Evolutionary conservation across 2,797 vertebrate genomes (phyloP).

Genomic region (Dicrostonyx torquatus): DNA sequence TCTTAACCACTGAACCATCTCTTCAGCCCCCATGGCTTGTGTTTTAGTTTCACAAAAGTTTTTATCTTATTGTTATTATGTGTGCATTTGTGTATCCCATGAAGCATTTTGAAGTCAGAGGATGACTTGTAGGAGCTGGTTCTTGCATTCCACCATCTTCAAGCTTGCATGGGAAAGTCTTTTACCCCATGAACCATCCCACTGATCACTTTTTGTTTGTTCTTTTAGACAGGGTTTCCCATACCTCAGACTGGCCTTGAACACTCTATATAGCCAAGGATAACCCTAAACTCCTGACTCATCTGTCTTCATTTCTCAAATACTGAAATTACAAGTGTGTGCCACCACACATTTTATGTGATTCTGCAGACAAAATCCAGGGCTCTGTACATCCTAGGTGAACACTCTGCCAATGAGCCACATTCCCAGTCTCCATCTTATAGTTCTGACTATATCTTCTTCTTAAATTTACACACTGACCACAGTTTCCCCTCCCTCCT

Average conservation of each 20-base stretch:
- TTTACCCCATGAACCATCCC: not conserved
- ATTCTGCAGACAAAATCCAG: not conserved
- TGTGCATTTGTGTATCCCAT: not conserved
- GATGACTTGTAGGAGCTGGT: not conserved
- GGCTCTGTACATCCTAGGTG: not conserved
- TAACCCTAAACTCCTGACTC: not conserved
- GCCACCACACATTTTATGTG: not conserved
- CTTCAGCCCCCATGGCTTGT: not conserved
- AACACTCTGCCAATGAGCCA: not conserved
- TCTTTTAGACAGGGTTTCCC: not conserved
- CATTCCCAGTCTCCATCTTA: not conserved
- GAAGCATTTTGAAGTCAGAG: not conserved
- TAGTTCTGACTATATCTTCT: not conserved
- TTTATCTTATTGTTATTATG: not conserved
- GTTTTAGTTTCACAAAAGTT: not conserved
- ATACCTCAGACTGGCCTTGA: not conserved
- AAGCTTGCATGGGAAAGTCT: not conserved
- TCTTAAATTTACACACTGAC: no score
- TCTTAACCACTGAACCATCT: not conserved
- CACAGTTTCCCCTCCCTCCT: no score
- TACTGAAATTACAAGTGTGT: not conserved
- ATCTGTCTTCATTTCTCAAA: not conserved
- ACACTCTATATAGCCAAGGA: not conserved
- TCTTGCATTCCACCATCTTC: not conserved
- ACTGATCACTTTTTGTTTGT: not conserved